A percentile compares a stretch with the other conserved stretches of the same genome.
Evolutionary conservation across 2,888 invertebrate species (phyloP).

Genomic region (Cylindroiulus punctatus): DNA sequence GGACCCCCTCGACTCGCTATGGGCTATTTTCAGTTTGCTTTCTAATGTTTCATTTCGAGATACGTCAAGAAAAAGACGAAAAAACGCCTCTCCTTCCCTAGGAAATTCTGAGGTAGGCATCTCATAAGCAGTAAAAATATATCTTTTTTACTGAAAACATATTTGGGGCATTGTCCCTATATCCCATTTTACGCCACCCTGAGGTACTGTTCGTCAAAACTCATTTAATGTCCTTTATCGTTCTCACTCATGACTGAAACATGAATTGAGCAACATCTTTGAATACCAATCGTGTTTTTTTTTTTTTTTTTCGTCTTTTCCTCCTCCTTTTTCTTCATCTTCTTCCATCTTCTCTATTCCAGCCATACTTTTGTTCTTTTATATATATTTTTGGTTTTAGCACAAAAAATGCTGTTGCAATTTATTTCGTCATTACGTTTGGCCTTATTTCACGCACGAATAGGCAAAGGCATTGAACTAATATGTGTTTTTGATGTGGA

Average conservation of each 20-base stretch:
- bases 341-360: neutral
- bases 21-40: constrained; percentile 30
- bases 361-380: neutral
- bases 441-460: neutral
- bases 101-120: neutral
- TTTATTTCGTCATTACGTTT: constrained; percentile 4
- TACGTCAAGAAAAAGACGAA: neutral
- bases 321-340: too few relatives aligned
- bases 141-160: constrained; percentile 44
- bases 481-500: neutral
- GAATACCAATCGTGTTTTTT: constrained; percentile 11
- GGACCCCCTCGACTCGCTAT: constrained; percentile 10
- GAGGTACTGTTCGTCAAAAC: constrained; percentile 45
- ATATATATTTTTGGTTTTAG: neutral
- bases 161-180: constrained; percentile 43
- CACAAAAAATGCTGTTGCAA: neutral
- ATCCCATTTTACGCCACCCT: constrained; percentile 45
- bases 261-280: constrained; percentile 43
- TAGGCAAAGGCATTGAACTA: neutral
- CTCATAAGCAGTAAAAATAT: constrained; percentile 38
- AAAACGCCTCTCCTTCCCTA: neutral
- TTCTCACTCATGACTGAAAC: constrained; percentile 47
- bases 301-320: neutral
- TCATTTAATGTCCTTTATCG: constrained; percentile 39
- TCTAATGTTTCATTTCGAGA: constrained; percentile 28